Base-by-base conservation (phyloP, 2,888 invertebrate species). In the Cybosia mesomella region DNA sequence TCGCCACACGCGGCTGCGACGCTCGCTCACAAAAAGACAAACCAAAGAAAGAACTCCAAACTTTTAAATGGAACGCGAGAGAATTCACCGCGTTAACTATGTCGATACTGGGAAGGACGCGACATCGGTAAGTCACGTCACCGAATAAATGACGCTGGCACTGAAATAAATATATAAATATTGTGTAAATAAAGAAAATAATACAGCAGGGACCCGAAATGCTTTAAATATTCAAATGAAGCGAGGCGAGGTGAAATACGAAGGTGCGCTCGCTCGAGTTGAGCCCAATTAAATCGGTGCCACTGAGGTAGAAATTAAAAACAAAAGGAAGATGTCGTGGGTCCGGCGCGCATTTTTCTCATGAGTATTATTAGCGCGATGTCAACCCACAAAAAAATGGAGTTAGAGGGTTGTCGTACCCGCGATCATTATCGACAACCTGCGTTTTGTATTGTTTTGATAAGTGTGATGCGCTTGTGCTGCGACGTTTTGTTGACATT, bases 271-370 rank as follows among this genome's bases (percentile, higher is more conserved):
- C 91, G 93, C 87, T 90, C 92, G 94, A 92, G 92, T 90, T 92
- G 93, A 92, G 93, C 89, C 95, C 95, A 95, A 95, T 95, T 95
- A 94, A 95, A 95, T 93, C 91, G 93, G 92, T 95, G 95, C 95
- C 95, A 95, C 94, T 94, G 95, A 94, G 95, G 94, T 94, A 94
- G 95, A 94, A 95, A 95, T 94, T 94, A 95, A 95, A 94, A 94
- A 94, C 94, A 95, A 95, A 94, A 94, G 93, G 92, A 93, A 85
- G 87, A 92, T 91, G 94, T 92, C 88, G 91, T 91, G 92, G 92
- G 92, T 91, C 92, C 90, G 85, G 89, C 90, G 91, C 90, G 91
- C 94, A 93, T 93, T 93, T 93, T 94, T 94, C 94, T 94, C 95
- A 93, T 94, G 93, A 93, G 94, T 95, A 94, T 95, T 95, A 95